phyloP scores from a whole-genome alignment of 2,797 vertebrate genomes.

The Rhinatrema bivittatum region DNA sequence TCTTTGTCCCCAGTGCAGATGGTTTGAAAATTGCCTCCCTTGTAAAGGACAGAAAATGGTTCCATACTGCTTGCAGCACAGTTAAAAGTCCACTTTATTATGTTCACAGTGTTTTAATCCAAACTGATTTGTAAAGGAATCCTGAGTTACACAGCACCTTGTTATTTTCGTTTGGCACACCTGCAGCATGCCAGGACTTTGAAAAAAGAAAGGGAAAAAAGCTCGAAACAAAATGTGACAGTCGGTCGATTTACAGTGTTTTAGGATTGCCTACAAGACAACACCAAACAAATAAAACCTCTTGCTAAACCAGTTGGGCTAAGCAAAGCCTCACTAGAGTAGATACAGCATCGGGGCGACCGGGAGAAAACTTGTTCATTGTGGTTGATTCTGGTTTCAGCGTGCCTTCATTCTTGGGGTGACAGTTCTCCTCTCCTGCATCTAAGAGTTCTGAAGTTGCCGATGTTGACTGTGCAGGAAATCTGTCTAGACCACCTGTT shows the following conservation, averaged over 20 bases:
- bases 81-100: too few relatives aligned
- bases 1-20: too few relatives aligned
- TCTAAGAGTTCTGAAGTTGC: constrained; percentile 42
- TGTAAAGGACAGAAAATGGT: too few relatives aligned
- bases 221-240: constrained; percentile 44
- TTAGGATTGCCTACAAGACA: constrained; percentile 66
- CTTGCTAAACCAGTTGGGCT: constrained; percentile 35
- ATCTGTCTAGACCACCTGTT: constrained; percentile 39
- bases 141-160: constrained; percentile 35
- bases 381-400: constrained; percentile 18
- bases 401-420: constrained; percentile 80
- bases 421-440: constrained; percentile 40
- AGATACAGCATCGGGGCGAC: constrained; percentile 6
- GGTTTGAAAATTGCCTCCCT: too few relatives aligned
- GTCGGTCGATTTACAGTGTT: constrained; percentile 59
- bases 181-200: constrained; percentile 60
- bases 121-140: too few relatives aligned
- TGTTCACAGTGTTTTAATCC: too few relatives aligned
- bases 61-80: too few relatives aligned
- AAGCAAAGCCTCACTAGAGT: constrained; percentile 34
- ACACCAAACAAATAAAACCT: constrained; percentile 31
- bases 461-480: constrained; percentile 29
- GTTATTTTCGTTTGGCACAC: constrained; percentile 33
- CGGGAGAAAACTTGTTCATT: constrained; percentile 29
- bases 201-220: constrained; percentile 59